Conservation (phyloP, 2,888 invertebrate species). For the Ectemnius lituratus region DNA sequence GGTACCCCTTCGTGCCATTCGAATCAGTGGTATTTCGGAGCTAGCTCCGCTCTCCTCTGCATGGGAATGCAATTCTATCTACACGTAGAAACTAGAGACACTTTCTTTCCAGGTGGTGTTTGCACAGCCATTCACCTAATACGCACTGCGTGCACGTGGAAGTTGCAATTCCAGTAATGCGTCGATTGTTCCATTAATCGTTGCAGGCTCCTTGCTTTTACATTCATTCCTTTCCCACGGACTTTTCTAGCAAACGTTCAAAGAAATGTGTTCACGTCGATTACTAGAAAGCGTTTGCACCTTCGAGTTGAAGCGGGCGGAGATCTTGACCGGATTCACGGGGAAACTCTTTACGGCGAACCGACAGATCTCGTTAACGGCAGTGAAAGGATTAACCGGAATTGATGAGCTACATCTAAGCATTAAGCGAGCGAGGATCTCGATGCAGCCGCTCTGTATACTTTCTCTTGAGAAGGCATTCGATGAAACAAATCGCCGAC, state of each 20-base stretch:
- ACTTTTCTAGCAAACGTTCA: not conserved
- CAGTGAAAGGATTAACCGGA: conserved; percentile 36
- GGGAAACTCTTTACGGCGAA: conserved; percentile 2
- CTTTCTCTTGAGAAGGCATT: conserved; percentile 31
- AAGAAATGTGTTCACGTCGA: not conserved
- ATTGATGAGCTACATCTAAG: conserved; percentile 21
- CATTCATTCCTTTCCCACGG: not conserved
- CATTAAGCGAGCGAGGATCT: conserved; percentile 4
- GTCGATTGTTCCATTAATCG: conserved; percentile 1
- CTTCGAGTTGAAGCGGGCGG: not conserved
- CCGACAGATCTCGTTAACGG: conserved; percentile 23
- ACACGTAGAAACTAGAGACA: not conserved
- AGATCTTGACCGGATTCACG: not conserved
- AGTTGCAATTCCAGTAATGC: not conserved
- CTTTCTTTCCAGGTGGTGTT: not conserved
- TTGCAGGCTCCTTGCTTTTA: not conserved
- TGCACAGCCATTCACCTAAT: not conserved
- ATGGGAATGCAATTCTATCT: not conserved
- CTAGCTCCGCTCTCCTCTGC: not conserved
- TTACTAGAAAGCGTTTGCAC: conserved; percentile 19
- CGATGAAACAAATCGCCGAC: conserved; percentile 13
- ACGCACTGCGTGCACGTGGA: not conserved
- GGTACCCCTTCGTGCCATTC: not conserved
- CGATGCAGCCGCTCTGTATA: not conserved
- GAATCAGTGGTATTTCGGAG: not conserved